These are phyloP conservation scores for Apostichopus californicus DNA, from an alignment of 35 echinoderm and acorn worm species.

Conservation along the genomic window DNA sequence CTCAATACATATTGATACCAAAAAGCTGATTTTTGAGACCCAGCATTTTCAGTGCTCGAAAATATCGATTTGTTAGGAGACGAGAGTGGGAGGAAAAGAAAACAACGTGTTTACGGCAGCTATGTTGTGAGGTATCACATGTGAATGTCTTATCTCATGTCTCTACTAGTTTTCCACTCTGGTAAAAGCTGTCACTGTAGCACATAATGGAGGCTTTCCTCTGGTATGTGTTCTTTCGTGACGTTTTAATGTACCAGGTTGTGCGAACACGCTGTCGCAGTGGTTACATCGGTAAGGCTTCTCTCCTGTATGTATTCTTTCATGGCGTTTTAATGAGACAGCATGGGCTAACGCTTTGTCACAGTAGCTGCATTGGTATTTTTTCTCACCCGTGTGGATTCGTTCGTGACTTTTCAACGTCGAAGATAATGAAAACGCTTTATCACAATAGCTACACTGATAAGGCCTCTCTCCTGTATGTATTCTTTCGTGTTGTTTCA, in stretches of 20 bases:
- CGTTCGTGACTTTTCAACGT: background rate
- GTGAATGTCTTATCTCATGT: no score
- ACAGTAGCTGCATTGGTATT: conserved; percentile 10
- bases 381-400: conserved; percentile 13
- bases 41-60: no score
- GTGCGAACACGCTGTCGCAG: background rate
- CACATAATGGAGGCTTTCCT: conserved; percentile 36
- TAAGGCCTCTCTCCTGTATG: conserved; percentile 14
- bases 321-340: background rate
- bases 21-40: no score
- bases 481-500: background rate
- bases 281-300: background rate
- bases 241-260: background rate
- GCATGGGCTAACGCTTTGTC: background rate
- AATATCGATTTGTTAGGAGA: no score
- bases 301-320: conserved; percentile 28
- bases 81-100: no score
- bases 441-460: background rate
- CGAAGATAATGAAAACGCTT: background rate
- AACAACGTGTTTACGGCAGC: no score
- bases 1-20: no score
- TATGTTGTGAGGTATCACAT: no score
- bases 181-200: no score
- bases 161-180: no score
- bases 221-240: conserved; percentile 50